Conservation (phyloP, 92 coral and sea anemone species). For the Porites divaricata region DNA sequence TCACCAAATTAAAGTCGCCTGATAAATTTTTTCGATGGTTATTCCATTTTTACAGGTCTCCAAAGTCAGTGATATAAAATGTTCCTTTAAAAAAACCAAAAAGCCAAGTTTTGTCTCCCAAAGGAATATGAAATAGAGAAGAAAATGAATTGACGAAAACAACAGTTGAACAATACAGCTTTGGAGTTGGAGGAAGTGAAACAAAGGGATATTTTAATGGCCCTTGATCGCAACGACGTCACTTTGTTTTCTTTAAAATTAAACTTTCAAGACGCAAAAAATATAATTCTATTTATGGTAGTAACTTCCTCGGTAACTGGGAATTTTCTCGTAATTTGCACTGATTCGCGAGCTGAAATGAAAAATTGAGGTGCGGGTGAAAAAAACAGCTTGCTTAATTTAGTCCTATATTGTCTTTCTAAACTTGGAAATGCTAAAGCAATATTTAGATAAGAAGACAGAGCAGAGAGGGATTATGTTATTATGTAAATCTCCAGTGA, state of each 20-base stretch:
- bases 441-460: conserved; percentile 58
- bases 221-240: conserved; percentile 15
- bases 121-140: neutral
- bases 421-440: conserved; percentile 64
- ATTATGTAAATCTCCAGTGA: conserved; percentile 68
- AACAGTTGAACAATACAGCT: conserved; percentile 29
- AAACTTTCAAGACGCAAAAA: neutral
- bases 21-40: neutral
- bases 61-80: neutral
- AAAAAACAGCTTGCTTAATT: conserved; percentile 39
- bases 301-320: neutral
- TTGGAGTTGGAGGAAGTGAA: neutral
- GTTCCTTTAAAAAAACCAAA: neutral
- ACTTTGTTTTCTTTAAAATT: neutral
- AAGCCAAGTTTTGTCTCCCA: neutral
- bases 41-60: neutral
- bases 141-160: conserved; percentile 12
- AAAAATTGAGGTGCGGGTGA: neutral
- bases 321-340: neutral
- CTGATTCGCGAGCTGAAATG: conserved; percentile 6
- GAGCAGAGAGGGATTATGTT: conserved; percentile 47
- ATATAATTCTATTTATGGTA: neutral
- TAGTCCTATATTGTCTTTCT: conserved; percentile 49
- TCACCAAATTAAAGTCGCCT: neutral
- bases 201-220: conserved; percentile 45